phyloP scores from a whole-genome alignment of 2,113 vertebrate species.

The Eidolon helvum region DNA sequence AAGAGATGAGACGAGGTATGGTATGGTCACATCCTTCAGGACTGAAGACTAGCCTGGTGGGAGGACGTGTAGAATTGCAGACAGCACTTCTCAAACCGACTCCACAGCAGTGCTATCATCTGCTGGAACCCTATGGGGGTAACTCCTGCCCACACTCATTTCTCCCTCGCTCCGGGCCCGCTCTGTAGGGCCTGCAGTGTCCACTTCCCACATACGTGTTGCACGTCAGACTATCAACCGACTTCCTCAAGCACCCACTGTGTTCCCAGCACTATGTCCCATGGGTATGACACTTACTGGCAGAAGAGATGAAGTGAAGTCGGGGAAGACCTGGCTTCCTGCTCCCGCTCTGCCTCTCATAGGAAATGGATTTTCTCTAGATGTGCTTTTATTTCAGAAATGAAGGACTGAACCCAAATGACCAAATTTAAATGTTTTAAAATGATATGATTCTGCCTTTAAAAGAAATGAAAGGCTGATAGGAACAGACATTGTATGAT shows the following conservation, averaged over 20 bases:
- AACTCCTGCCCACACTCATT: not conserved
- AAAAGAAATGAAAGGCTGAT: not conserved
- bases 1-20: conserved; percentile 26
- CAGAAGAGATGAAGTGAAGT: not conserved
- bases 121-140: fast-evolving
- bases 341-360: not conserved
- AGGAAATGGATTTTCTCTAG: not conserved
- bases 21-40: not conserved
- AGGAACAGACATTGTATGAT: not conserved
- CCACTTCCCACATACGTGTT: fast-evolving
- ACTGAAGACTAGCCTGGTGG: not conserved
- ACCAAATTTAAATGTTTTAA: not conserved
- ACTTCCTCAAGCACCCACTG: not conserved
- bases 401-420: not conserved
- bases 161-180: not conserved
- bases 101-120: no score
- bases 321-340: not conserved
- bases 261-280: not conserved
- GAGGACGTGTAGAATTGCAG: not conserved
- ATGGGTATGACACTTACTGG: not conserved
- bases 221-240: fast-evolving
- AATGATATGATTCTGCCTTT: not conserved
- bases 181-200: not conserved
- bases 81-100: not conserved
- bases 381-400: not conserved